Conservation (phyloP, 1,140 invertebrate genomes). For the Leptopilina boulardi region DNA sequence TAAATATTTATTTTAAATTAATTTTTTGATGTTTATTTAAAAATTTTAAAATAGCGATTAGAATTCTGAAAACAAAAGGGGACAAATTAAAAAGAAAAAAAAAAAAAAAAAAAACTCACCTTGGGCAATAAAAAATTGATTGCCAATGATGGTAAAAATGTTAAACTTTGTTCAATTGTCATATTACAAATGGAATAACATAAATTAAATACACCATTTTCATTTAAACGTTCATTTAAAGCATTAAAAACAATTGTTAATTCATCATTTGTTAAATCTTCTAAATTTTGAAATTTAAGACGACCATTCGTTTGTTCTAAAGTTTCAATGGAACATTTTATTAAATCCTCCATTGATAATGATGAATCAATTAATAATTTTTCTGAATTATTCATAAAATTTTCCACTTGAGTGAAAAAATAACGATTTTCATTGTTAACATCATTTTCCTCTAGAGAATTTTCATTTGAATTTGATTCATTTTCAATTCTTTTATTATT, state of each 20-base stretch:
- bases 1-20: neutral
- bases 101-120: neutral
- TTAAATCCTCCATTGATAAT: neutral
- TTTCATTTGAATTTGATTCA: neutral
- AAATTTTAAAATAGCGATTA: too few relatives aligned
- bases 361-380: neutral
- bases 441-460: neutral
- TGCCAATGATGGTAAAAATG: neutral
- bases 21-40: too few relatives aligned
- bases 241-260: conserved; percentile 44
- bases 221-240: conserved; percentile 51
- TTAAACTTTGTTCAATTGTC: conserved; percentile 44
- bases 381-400: neutral
- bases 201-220: conserved; percentile 56
- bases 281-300: conserved; percentile 47
- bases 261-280: conserved; percentile 51
- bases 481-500: too few relatives aligned
- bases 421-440: neutral
- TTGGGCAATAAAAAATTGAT: neutral
- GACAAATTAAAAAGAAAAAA: too few relatives aligned
- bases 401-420: neutral
- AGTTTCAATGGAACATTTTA: neutral
- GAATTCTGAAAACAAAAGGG: too few relatives aligned
- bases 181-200: conserved; percentile 54
- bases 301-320: neutral